Evolutionary conservation across 2,797 vertebrate species (phyloP), one percentile per base, ranked within the genome.

Genomic region (Cynodonichthys magdalenae): DNA sequence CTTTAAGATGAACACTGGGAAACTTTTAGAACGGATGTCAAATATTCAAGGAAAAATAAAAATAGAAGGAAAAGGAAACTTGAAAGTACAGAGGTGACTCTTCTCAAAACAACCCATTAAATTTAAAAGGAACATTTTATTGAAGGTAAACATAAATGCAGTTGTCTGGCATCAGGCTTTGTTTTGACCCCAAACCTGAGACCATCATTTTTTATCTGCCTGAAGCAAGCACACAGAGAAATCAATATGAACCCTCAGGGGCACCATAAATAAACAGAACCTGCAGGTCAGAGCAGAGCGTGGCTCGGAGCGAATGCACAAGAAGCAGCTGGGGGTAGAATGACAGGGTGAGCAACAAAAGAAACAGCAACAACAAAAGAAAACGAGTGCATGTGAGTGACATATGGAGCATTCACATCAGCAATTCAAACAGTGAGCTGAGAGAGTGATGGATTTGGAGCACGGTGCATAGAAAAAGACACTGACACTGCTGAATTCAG

Each of bases 191-290:
- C 56, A 15, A 69, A 44, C 18, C 57, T 59, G 61, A 60, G 39
- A 70, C 0, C 53, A 71, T 70, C 5, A 61, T 72, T 66, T 76
- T 70, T 68, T 28, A 80, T 71, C 46, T 66, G 68, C 65, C 65
- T 55, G 47, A 66, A 71, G 71, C 62, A 52, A 44, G 47, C 74
- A 52, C 55, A 55, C 15, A 24, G 46, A 66, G 59, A 34, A 71
- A 78, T 87, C 77, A 78, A 83, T 83, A 75, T 50, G 18, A 45
- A 15, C 48, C 66, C 70, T 61, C 45, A 7, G 55, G 63, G 46
- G 81, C 69, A 49, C 53, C 63, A 74, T 67, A 79, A 79, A 71
- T 79, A 75, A 84, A 71, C 50, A 72, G 69, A 61, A n/a, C 50
- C 78, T 34, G 55, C 66, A 78, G 80, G 80, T 80, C 56, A 47